Percentiles rank a stretch among this genome's conserved stretches.
Evolutionary conservation across 2,888 invertebrate species (phyloP).

Genomic region (Nowickia ferox): DNA sequence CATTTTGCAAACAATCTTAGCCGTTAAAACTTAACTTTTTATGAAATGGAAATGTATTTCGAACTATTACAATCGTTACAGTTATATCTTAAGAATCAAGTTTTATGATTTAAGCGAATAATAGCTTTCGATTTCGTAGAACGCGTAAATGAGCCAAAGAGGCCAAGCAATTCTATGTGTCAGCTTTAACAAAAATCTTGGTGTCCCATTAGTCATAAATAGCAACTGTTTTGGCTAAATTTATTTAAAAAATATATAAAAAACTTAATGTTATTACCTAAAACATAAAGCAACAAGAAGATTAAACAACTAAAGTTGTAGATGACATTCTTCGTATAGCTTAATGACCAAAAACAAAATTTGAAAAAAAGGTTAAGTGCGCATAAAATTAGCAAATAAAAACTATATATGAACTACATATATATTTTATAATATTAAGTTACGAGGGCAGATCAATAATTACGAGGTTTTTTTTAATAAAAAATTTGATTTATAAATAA

Average conservation of each 20-base stretch:
- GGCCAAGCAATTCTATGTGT: background rate
- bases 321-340: constrained; percentile 1
- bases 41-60: too few species aligned
- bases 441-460: background rate
- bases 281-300: background rate
- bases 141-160: background rate
- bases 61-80: too few species aligned
- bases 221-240: background rate
- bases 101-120: too few species aligned
- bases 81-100: too few species aligned
- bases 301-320: background rate
- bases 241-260: background rate
- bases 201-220: background rate
- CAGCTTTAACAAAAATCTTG: background rate
- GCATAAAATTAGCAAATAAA: constrained; percentile 22
- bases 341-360: background rate
- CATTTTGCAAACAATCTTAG: too few species aligned
- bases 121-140: too few species aligned
- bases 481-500: too few species aligned
- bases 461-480: background rate
- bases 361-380: constrained; percentile 20
- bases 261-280: background rate
- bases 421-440: constrained; percentile 10
- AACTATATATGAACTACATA: background rate
- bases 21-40: too few species aligned